Evolutionary conservation across 2,888 invertebrate species (phyloP), one percentile per base, ranked within the genome.

Genomic region (Cryptus armator): DNA sequence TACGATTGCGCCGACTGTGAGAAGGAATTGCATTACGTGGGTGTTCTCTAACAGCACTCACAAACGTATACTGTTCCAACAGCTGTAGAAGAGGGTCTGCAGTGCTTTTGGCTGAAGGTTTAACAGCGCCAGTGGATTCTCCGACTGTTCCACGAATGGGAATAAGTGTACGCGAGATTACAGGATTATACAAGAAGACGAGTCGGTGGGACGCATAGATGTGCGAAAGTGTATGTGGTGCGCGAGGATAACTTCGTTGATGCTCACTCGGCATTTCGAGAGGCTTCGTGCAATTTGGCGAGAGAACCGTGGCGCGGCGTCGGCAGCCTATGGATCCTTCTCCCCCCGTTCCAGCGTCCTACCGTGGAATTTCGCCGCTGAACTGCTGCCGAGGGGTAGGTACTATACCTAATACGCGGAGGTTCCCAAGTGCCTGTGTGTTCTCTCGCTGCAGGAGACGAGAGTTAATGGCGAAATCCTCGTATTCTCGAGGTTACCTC

Each of bases 111-210:
- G 19, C 83, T 68, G 43, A 64, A 67, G 70, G 56, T 81, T 75
- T 66, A 79, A 71, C 77, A 37, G 46, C 64, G 37, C 48, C 74
- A 14, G 67, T 62, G 84, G 62, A 81, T 81, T 81, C 59, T 74
- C 56, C 46, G 68, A 72, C 53, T 78, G 32, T 71, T 70, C 70
- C 51, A 66, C 78, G 75, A 85, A 79, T 82, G 71, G 78, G 71
- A 79, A 82, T 85, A 82, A 85, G 78, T 81, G 75, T 82, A 75
- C 78, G 75, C 14, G 78, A 71, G 82, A 85, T 85, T 85, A 82
- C 75, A 79, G 77, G 85, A 82, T 85, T 85, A 81, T 81, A 81
- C 85, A 74, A 43, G 59, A 74, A 66, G 67, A 64, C 76, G 77
- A 59, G 71, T 32, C 37, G 71, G 66, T 56, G 62, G 32, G 51